Percentiles rank a stretch among this genome's conserved stretches.
These are phyloP conservation scores for Heliocidaris erythrogramma DNA, from an alignment of 35 echinoderm and acorn worm genomes.

Conservation along the genomic window DNA sequence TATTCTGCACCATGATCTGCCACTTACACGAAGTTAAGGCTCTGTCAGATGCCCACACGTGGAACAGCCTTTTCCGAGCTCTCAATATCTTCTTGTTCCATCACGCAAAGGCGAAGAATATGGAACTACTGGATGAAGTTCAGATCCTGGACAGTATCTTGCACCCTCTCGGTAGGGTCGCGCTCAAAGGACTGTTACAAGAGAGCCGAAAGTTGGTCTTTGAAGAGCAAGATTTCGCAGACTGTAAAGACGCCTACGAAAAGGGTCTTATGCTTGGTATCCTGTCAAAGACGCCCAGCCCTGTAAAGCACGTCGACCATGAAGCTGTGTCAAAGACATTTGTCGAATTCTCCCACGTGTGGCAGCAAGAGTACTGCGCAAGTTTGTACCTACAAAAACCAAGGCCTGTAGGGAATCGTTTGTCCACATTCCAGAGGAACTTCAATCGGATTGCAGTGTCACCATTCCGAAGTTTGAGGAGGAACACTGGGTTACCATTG, in stretches of 20 bases:
- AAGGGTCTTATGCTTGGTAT: background rate
- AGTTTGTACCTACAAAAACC: background rate
- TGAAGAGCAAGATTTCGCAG: background rate
- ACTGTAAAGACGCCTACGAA: background rate
- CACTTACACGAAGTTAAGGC: background rate
- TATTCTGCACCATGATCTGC: constrained; percentile 30
- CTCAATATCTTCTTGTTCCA: constrained; percentile 10
- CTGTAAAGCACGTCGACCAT: background rate
- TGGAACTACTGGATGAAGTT: background rate
- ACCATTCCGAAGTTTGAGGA: no score
- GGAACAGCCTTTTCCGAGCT: background rate
- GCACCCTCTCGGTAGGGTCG: background rate
- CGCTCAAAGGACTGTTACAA: background rate
- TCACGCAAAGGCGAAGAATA: background rate
- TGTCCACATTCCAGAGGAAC: background rate
- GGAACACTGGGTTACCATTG: no score
- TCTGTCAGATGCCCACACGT: background rate
- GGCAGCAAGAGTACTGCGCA: background rate
- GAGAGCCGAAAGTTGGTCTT: background rate
- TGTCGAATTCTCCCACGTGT: constrained; percentile 8
- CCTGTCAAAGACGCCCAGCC: background rate
- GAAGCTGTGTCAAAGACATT: background rate
- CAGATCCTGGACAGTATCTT: background rate
- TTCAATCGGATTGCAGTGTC: no score
- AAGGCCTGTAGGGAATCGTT: background rate